Evolutionary conservation across 1,140 invertebrate species (phyloP).

Genomic region (Tetragonula clypearis): DNA sequence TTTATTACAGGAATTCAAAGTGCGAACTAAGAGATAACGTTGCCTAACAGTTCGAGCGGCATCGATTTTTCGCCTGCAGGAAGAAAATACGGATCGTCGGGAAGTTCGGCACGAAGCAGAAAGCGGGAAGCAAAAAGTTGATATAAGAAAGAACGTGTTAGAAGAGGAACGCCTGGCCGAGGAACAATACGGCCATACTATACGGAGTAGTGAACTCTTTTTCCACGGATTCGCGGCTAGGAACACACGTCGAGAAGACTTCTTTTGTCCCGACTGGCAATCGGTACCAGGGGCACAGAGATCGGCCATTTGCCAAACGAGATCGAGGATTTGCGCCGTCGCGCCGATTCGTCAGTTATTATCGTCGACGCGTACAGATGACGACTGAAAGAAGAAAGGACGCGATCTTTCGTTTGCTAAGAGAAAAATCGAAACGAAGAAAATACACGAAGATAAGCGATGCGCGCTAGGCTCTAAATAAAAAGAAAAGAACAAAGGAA

Average conservation of each 20-base stretch:
- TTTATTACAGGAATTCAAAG: too few species aligned
- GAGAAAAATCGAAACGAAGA: background rate
- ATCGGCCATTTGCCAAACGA: conserved; percentile 71
- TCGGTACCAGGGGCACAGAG: conserved; percentile 41
- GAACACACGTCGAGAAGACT: conserved; percentile 37
- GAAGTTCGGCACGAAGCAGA: background rate
- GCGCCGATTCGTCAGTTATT: conserved; percentile 59
- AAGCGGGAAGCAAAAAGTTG: background rate
- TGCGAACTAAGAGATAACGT: too few species aligned
- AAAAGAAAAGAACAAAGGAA: too few species aligned
- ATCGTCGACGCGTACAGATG: conserved; percentile 63
- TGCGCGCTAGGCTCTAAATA: too few species aligned
- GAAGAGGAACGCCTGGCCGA: conserved; percentile 14
- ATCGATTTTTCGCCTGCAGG: background rate
- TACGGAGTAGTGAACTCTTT: conserved; percentile 27
- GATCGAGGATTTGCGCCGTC: conserved; percentile 65
- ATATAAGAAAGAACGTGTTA: conserved; percentile 9
- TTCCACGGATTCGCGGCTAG: conserved; percentile 38
- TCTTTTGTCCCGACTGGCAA: conserved; percentile 57
- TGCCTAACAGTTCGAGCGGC: background rate
- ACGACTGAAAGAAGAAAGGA: background rate
- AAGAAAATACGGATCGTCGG: background rate
- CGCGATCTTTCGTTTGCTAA: background rate
- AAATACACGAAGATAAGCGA: background rate
- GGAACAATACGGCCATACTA: conserved; percentile 50